These are phyloP conservation scores for Anguilla obscura DNA, from an alignment of 2,797 vertebrate genomes.

Conservation along the genomic window DNA sequence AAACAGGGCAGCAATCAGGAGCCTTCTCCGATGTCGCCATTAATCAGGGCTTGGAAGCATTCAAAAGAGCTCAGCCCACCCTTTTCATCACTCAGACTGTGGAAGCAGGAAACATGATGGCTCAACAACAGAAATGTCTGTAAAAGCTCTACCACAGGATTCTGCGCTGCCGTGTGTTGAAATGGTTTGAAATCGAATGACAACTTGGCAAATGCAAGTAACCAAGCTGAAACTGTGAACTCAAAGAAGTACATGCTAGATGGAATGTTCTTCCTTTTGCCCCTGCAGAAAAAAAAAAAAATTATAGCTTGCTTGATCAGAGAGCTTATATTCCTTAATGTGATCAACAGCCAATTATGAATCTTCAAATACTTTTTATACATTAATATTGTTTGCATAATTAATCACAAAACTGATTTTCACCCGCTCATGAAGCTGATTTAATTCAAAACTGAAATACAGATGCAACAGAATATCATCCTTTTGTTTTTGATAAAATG, in stretches of 20 bases:
- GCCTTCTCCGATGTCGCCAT: slow-evolving; percentile 73
- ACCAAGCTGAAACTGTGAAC: not conserved
- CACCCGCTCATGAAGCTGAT: not conserved
- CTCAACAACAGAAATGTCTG: slow-evolving; percentile 67
- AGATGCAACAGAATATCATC: not conserved
- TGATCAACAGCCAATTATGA: not conserved
- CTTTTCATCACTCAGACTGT: slow-evolving; percentile 64
- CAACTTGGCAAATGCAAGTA: not conserved
- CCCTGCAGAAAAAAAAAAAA: not conserved
- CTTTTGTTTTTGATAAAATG: not conserved
- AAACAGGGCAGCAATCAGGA: slow-evolving; percentile 69
- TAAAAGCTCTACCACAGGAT: not conserved
- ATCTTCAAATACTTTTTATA: not conserved
- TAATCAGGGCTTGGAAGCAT: slow-evolving; percentile 67
- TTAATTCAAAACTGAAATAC: not conserved
- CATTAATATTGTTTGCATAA: not conserved
- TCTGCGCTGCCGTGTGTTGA: slow-evolving; percentile 3
- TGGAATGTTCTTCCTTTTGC: not conserved
- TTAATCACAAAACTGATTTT: not conserved
- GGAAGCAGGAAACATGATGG: slow-evolving; percentile 68
- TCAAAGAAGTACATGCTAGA: not conserved
- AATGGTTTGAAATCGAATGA: not conserved
- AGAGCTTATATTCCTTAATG: not conserved
- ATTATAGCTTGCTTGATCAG: not conserved
- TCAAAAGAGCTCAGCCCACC: slow-evolving; percentile 64